Evolutionary conservation across 2,113 vertebrate species (phyloP).

Genomic region (Muntiacus reevesi): DNA sequence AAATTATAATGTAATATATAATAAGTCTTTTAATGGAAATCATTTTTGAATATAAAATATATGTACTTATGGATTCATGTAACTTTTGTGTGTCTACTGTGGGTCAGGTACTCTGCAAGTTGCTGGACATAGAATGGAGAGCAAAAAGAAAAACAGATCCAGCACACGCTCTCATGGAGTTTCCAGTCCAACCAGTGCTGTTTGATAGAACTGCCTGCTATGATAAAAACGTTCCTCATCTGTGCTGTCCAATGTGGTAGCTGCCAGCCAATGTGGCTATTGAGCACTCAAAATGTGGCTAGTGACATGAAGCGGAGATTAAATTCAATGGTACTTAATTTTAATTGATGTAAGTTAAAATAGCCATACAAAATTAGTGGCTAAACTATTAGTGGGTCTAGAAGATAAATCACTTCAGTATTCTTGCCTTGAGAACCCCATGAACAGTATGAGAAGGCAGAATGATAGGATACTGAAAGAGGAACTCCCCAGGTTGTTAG

Average conservation of each 20-base stretch:
- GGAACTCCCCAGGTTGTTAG: too few relatives aligned
- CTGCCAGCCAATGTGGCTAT: too few relatives aligned
- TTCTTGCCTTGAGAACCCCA: too few relatives aligned
- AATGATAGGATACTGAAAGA: too few relatives aligned
- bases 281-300: not conserved
- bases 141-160: not conserved
- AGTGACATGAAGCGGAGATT: not conserved
- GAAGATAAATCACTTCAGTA: not conserved
- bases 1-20: not conserved
- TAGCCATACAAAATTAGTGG: not conserved
- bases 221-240: not conserved
- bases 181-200: not conserved
- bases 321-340: not conserved
- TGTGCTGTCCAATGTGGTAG: too few relatives aligned
- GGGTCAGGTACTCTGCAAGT: not conserved
- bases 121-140: not conserved
- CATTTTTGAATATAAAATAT: not conserved
- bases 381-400: not conserved
- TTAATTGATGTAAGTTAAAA: not conserved
- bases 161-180: rapidly evolving
- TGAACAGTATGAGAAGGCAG: too few relatives aligned
- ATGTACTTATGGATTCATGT: not conserved
- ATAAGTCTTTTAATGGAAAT: not conserved
- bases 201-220: not conserved
- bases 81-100: not conserved